Conservation (phyloP, 2,888 invertebrate species). For the Cordilura impudica region DNA sequence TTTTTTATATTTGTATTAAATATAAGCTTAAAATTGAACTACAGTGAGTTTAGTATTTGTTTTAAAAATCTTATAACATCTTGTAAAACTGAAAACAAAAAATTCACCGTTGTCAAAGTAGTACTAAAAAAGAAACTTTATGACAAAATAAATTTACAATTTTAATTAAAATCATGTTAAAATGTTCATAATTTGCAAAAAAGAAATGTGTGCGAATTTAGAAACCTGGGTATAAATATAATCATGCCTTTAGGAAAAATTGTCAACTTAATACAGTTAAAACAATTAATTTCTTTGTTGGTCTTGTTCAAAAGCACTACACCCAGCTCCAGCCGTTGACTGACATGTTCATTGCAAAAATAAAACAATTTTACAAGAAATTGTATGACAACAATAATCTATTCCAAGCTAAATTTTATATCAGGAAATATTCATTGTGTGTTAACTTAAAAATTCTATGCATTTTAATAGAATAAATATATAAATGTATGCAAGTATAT, state of each 20-base stretch:
- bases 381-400: constrained; percentile 30
- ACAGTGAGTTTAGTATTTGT: too few species aligned
- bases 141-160: constrained; percentile 32
- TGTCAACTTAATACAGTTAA: constrained; percentile 57
- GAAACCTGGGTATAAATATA: neutral
- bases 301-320: neutral
- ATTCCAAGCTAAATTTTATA: constrained; percentile 14
- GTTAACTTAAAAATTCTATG: constrained; percentile 46
- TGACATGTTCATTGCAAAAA: neutral
- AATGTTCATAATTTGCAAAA: constrained; percentile 1
- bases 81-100: too few species aligned
- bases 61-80: too few species aligned
- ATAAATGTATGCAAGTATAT: neutral
- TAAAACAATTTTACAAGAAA: neutral
- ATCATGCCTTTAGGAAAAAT: constrained; percentile 55
- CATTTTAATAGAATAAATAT: constrained; percentile 40
- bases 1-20: too few species aligned
- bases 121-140: neutral
- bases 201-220: constrained; percentile 32
- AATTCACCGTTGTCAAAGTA: too few species aligned
- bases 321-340: constrained; percentile 24
- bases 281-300: constrained; percentile 52
- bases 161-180: constrained; percentile 47
- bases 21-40: too few species aligned
- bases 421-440: constrained; percentile 38